Percentiles rank a stretch among this genome's conserved stretches.
These are phyloP conservation scores for Neoniphon sammara DNA, from an alignment of 2,797 vertebrate genomes.

Conservation along the genomic window DNA sequence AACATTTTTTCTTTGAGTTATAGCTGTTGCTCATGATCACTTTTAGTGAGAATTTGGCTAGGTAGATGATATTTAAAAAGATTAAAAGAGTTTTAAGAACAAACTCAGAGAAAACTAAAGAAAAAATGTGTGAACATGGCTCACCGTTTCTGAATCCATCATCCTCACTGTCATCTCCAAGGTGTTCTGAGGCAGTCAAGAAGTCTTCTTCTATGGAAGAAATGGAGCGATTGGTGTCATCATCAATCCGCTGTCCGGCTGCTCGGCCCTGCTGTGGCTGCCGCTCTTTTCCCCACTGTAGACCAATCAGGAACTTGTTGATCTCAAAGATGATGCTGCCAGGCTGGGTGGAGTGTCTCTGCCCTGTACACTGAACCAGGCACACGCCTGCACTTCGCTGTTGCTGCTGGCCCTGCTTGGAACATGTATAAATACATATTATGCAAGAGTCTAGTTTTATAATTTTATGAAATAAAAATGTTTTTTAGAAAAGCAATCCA, in stretches of 20 bases:
- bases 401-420: constrained; percentile 68
- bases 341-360: constrained; percentile 78
- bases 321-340: constrained; percentile 92
- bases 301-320: constrained; percentile 95
- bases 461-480: constrained; percentile 2
- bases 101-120: not conserved
- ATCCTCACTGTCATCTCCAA: constrained; percentile 93
- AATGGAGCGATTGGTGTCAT: constrained; percentile 96
- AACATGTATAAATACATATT: constrained; percentile 55
- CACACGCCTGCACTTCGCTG: constrained; percentile 90
- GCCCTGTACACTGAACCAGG: constrained; percentile 89
- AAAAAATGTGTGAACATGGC: constrained; percentile 1
- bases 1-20: not conserved
- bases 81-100: not conserved
- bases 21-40: not conserved
- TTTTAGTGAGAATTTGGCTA: not conserved
- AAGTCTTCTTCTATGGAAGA: constrained; percentile 99
- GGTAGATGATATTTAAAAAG: not conserved
- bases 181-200: constrained; percentile 93
- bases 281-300: constrained; percentile 91
- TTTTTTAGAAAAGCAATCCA: not conserved
- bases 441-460: constrained; percentile 8
- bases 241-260: constrained; percentile 84
- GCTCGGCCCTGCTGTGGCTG: constrained; percentile 80
- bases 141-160: constrained; percentile 90